These are phyloP conservation scores for Lagenorhynchus albirostris DNA, from an alignment of 2,113 vertebrate species.

Conservation along the genomic window DNA sequence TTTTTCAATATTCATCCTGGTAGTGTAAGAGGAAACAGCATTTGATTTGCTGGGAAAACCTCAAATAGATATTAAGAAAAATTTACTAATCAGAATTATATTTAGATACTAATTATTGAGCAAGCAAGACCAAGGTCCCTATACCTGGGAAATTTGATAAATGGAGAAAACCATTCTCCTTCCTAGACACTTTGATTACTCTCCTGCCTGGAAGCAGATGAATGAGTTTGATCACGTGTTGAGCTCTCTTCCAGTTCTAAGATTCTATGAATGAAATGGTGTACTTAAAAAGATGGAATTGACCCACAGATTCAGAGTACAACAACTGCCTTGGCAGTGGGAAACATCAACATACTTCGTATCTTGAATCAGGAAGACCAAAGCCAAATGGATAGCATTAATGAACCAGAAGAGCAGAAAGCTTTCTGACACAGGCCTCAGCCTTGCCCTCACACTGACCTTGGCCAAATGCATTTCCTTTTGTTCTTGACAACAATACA, in stretches of 20 bases:
- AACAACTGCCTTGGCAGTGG: constrained; percentile 26
- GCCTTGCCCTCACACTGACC: constrained; percentile 35
- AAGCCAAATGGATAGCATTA: constrained; percentile 42
- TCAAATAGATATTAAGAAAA: background rate
- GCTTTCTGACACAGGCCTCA: constrained; percentile 2
- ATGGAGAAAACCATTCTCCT: background rate
- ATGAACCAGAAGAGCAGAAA: constrained; percentile 21
- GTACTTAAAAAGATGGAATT: constrained; percentile 52
- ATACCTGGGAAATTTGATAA: constrained; percentile 10
- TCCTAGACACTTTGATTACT: constrained; percentile 28
- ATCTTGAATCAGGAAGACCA: constrained; percentile 24
- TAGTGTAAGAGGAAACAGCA: background rate
- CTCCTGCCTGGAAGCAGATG: constrained; percentile 38
- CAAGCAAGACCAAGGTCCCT: background rate
- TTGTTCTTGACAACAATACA: constrained; percentile 58
- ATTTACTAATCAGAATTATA: background rate
- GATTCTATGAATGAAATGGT: constrained; percentile 58
- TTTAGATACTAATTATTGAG: background rate
- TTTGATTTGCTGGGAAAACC: background rate
- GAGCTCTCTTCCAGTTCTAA: background rate
- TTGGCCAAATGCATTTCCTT: constrained; percentile 65
- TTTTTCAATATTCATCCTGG: background rate
- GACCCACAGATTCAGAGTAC: constrained; percentile 24
- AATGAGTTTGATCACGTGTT: constrained; percentile 36
- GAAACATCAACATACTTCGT: constrained; percentile 29